Percentiles rank a stretch among this genome's conserved stretches.
These are phyloP conservation scores for Diglossa cyanea DNA, from an alignment of 2,797 vertebrate species.

Conservation along the genomic window DNA sequence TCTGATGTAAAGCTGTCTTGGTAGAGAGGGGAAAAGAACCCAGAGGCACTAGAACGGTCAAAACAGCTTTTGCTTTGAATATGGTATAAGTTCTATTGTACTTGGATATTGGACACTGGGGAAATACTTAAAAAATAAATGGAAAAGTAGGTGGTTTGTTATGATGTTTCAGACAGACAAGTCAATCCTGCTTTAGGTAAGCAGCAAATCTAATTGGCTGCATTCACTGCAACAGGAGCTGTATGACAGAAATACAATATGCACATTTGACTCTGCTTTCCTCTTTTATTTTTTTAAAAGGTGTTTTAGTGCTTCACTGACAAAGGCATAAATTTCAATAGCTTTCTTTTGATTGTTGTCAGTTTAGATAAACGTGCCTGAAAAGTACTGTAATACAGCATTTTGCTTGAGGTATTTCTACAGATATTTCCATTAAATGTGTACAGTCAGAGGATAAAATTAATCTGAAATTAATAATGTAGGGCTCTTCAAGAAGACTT, in stretches of 20 bases:
- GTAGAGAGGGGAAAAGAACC: background rate
- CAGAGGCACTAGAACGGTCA: background rate
- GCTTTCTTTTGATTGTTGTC: background rate
- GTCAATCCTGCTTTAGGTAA: background rate
- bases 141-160: background rate
- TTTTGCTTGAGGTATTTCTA: background rate
- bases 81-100: background rate
- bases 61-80: background rate
- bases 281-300: background rate
- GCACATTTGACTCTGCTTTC: background rate
- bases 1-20: background rate
- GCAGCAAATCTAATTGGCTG: slow-evolving; percentile 14
- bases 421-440: slow-evolving; percentile 12
- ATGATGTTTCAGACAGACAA: background rate
- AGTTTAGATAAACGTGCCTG: background rate
- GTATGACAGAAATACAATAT: background rate
- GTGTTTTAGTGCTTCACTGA: background rate
- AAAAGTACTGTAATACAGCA: background rate
- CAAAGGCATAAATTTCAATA: background rate
- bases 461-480: slow-evolving; percentile 59
- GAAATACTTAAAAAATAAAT: background rate
- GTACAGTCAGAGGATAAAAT: slow-evolving; percentile 34
- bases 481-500: background rate
- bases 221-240: background rate
- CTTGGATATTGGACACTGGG: background rate